Evolutionary conservation across 1,140 invertebrate species (phyloP).

Genomic region (Asobara japonica): DNA sequence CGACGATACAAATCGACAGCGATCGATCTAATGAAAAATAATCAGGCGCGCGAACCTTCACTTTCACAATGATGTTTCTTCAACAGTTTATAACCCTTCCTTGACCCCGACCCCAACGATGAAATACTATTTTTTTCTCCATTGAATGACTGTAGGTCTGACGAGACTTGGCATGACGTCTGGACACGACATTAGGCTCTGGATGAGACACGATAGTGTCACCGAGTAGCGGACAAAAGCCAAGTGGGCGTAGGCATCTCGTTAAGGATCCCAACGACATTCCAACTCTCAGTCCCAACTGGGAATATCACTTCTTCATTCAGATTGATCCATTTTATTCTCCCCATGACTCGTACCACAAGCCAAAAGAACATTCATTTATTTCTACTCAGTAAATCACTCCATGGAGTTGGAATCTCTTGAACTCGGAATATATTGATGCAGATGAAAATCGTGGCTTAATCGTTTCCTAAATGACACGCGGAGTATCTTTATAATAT

Average conservation of each 20-base stretch:
- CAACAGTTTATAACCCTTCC: not conserved
- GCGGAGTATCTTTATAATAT: not conserved
- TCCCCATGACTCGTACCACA: not conserved
- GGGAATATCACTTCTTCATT: slow-evolving; percentile 16
- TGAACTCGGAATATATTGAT: not conserved
- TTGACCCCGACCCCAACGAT: not conserved
- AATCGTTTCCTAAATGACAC: not conserved
- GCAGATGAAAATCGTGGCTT: not conserved
- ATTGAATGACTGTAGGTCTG: not conserved
- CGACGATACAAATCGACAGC: not conserved
- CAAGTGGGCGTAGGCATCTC: slow-evolving; percentile 50
- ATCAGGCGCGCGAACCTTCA: not conserved
- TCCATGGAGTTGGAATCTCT: not conserved
- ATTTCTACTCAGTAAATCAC: not conserved
- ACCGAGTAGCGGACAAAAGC: slow-evolving; percentile 50
- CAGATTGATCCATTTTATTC: slow-evolving; percentile 18
- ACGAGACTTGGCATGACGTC: slow-evolving; percentile 41
- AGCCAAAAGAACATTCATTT: not conserved
- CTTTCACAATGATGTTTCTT: slow-evolving; percentile 12
- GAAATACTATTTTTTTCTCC: not conserved
- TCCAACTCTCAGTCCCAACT: slow-evolving; percentile 15
- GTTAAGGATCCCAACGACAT: slow-evolving; percentile 16
- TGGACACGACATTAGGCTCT: slow-evolving; percentile 62
- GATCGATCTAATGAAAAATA: slow-evolving; percentile 5
- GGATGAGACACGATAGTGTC: slow-evolving; percentile 62